Evolutionary conservation across 2,797 vertebrate species (phyloP), one percentile per base, ranked within the genome.

Genomic region (Fratercula arctica): DNA sequence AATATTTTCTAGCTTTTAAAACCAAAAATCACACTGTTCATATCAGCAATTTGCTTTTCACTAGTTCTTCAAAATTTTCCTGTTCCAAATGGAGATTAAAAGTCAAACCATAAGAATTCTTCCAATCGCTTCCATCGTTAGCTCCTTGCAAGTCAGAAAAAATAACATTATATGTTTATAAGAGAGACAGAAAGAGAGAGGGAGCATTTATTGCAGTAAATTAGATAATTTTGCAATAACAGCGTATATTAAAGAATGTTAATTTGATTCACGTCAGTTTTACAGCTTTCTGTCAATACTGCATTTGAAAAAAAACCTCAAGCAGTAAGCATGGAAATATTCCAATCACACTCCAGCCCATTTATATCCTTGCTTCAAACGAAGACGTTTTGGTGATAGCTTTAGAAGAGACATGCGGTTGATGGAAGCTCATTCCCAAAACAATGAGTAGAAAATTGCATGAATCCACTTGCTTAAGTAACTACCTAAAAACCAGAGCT

Each of bases 81-180:
- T 80, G 26, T 11, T 95, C 45, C 73, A 92, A 79, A 9, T 64
- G 45, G 46, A 85, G 95, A 94, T 94, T 89, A 92, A 91, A 93
- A 97, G 95, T 87, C 85, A 94, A 96, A 96, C 67, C 93, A 75
- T 29, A 48, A 75, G 41, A 97, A 96, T 91, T 93, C 15, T 85
- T 68, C 75, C 86, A 87, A 95, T 95, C 87, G 93, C 85, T 77
- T 93, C 59, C 59, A 81, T 81, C 51, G 4, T 29, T 41, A 73
- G 31, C 64, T 67, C 48, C 64, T 93, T 43, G 9, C 16, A 73
- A 41, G 82, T 87, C 67, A 82, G 23, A 83, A 79, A 79, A 90
- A 83, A 81, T 54, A 61, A 78, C 75, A 63, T 41, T 29, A 16
- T 3, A 60, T 20, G 53, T 95, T 95, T 85, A 61, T 45, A 61